Conservation (phyloP, 30 jellyfish, hydroid and myxozoan genomes). For the Cassiopea xamachana region DNA sequence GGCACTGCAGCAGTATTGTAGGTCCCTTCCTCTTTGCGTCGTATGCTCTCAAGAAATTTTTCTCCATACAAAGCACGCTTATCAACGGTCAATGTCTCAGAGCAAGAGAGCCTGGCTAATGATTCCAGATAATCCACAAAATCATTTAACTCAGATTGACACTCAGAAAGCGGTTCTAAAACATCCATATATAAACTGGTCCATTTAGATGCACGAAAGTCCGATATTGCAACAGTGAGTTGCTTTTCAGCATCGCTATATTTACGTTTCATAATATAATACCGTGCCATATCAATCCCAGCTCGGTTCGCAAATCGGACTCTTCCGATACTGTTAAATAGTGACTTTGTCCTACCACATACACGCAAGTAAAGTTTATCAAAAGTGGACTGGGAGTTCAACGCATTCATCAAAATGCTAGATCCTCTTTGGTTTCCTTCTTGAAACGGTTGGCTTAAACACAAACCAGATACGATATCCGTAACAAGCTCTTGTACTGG, state of each 20-base stretch:
- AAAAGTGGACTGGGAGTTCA: conserved; percentile 53
- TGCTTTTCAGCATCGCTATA: conserved; percentile 73
- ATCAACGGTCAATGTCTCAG: conserved; percentile 56
- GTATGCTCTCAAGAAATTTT: conserved; percentile 58
- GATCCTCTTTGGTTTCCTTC: conserved; percentile 48
- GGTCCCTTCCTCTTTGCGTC: conserved; percentile 12
- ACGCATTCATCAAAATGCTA: conserved; percentile 37
- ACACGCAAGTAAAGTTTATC: conserved; percentile 70
- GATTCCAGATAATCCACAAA: conserved; percentile 79
- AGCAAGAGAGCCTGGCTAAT: conserved; percentile 82
- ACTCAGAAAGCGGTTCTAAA: conserved; percentile 82
- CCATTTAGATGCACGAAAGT: conserved; percentile 74
- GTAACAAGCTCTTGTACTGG: conserved; percentile 2
- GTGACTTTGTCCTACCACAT: conserved; percentile 40
- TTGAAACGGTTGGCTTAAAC: conserved; percentile 34
- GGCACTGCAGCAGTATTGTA: conserved; percentile 71
- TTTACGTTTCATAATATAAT: conserved; percentile 63
- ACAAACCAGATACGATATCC: conserved; percentile 45
- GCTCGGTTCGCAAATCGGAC: conserved; percentile 70
- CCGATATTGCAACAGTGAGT: conserved; percentile 66
- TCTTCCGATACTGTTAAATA: conserved; percentile 50
- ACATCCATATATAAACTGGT: conserved; percentile 78
- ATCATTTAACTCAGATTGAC: conserved; percentile 46
- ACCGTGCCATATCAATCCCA: conserved; percentile 81
- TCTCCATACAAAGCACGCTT: conserved; percentile 67